phyloP scores from a whole-genome alignment of 2,113 vertebrate genomes.

The Elanoides forficatus region DNA sequence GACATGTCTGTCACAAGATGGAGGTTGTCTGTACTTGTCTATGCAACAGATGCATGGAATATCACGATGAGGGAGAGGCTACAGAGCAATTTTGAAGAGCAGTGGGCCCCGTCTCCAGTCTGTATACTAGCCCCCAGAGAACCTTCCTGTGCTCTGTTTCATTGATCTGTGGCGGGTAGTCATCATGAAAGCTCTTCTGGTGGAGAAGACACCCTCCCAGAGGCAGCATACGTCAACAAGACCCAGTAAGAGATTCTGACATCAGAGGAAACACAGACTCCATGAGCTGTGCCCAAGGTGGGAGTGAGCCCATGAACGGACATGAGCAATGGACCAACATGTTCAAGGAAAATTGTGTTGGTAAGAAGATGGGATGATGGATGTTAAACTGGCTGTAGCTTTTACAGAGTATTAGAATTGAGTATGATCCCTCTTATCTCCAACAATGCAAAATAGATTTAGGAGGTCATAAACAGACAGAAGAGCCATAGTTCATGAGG shows the following conservation, averaged over 20 bases:
- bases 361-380: background rate
- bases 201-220: background rate
- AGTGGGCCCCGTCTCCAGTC: background rate
- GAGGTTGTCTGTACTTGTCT: background rate
- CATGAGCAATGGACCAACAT: background rate
- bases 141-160: background rate
- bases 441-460: background rate
- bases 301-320: background rate
- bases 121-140: background rate
- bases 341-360: background rate
- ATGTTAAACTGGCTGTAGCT: background rate
- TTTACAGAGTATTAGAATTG: background rate
- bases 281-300: background rate
- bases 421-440: background rate
- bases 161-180: background rate
- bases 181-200: background rate
- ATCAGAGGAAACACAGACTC: background rate
- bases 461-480: background rate
- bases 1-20: accelerated
- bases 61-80: background rate
- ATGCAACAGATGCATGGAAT: background rate
- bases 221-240: background rate
- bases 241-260: background rate
- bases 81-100: background rate
- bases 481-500: background rate